Conservation (phyloP, 2,888 invertebrate species). For the Ornithoptera priamus region DNA sequence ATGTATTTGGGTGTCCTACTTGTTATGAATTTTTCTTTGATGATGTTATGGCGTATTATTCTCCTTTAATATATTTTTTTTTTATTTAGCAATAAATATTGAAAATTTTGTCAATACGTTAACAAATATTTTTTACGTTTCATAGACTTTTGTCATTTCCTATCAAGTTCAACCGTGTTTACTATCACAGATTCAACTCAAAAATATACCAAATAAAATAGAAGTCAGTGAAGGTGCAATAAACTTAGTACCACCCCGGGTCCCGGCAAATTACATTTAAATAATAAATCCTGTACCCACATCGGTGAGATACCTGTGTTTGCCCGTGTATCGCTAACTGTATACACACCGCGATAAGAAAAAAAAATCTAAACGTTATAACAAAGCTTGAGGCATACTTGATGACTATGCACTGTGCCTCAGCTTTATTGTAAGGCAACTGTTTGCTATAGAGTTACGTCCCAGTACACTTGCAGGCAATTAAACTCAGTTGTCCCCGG, state of each 20-base stretch:
- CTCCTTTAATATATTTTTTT: too few relatives aligned
- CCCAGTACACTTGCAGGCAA: conserved; percentile 9
- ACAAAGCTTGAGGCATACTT: conserved; percentile 30
- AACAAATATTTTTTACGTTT: background rate
- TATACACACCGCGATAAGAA: conserved; percentile 29
- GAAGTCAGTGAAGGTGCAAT: conserved; percentile 9
- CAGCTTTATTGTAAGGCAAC: conserved; percentile 24
- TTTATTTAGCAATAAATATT: background rate
- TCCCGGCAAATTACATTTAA: conserved; percentile 25
- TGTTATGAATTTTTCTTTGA: too few relatives aligned
- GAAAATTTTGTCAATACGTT: background rate
- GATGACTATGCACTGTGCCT: conserved; percentile 29
- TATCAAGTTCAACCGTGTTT: background rate
- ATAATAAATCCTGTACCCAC: conserved; percentile 27
- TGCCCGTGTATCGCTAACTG: conserved; percentile 21
- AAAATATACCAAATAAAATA: conserved; percentile 7
- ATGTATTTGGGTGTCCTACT: too few relatives aligned
- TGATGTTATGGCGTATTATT: too few relatives aligned
- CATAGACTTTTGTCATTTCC: background rate
- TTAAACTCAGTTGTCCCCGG: background rate
- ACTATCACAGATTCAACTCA: background rate
- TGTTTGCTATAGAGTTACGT: conserved; percentile 16
- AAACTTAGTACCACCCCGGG: conserved; percentile 9
- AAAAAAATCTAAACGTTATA: conserved; percentile 29
- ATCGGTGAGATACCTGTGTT: conserved; percentile 11